A percentile compares a stretch with the other conserved stretches of the same genome.
Evolutionary conservation across 2,888 invertebrate species (phyloP).

Genomic region (Tineola bisselliella): DNA sequence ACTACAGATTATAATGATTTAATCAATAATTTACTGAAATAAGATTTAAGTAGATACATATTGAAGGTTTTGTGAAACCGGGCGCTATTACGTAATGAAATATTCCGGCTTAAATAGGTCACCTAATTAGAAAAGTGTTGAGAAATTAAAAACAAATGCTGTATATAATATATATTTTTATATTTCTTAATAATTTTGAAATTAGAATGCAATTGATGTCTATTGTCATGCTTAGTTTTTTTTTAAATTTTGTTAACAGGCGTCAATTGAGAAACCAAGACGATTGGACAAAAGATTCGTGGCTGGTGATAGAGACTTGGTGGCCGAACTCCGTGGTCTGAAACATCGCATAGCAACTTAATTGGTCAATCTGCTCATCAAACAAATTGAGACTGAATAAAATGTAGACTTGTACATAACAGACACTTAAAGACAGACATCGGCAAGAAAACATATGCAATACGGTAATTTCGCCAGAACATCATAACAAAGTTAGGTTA

Average conservation of each 20-base stretch:
- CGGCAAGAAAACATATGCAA: neutral
- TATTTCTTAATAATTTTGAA: no score
- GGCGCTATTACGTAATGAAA: neutral
- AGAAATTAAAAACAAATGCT: no score
- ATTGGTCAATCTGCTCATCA: conserved; percentile 36
- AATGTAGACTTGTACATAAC: conserved; percentile 49
- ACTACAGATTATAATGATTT: no score
- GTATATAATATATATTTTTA: no score
- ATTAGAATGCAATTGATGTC: no score
- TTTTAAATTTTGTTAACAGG: conserved; percentile 27
- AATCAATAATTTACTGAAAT: no score
- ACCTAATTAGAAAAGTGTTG: neutral
- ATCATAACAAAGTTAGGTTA: neutral
- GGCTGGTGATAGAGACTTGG: conserved; percentile 70
- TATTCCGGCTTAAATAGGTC: neutral
- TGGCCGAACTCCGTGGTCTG: conserved; percentile 70
- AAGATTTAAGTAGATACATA: no score
- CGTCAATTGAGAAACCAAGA: conserved; percentile 32
- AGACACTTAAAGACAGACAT: conserved; percentile 22
- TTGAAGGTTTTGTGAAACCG: neutral
- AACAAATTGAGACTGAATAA: conserved; percentile 62
- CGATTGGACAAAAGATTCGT: conserved; percentile 73
- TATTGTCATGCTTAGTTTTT: no score
- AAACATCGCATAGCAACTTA: conserved; percentile 71
- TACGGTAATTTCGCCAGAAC: no score